Base-by-base conservation (phyloP, 2,888 invertebrate species). In the Melanchra persicariae region DNA sequence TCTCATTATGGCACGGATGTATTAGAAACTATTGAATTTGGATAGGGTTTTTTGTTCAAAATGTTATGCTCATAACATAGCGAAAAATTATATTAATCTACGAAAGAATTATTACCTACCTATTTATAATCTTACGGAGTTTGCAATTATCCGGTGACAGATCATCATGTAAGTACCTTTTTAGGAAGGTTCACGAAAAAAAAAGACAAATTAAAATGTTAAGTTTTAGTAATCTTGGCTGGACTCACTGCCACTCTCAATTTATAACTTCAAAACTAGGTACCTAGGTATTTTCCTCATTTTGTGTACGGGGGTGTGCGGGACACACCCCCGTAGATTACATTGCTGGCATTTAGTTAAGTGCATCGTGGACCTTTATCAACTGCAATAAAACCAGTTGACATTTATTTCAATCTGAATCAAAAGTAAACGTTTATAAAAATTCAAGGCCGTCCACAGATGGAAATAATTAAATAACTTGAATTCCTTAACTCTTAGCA, bases 361-460 rank as follows among this genome's bases (percentile, higher is more conserved):
- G 12, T 51, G 19, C 26, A 40, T 63, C 54, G 54, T 40, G 22
- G n/a, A n/a, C n/a, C n/a, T 60, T 17, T 58, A 69, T 10, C 37
- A 64, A 62, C 47, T 63, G 37, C 59, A 58, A 9, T 40, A 37
- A 57, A 73, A 73, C 79, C 74, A 67, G 70, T 51, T 84, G 82
- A 74, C 81, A 81, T 84, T 85, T 76, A 74, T 65, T 74, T 64
- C 67, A 72, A 77, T 73, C 66, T 61, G 63, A 70, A 69, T 70
- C 34, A 79, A 82, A 85, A 85, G 80, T 85, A 80, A 80, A 75
- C 70, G 74, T 77, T 75, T 70, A 55, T 64, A 73, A 84, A 74
- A 70, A 70, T 77, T 77, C 86, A 85, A 85, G 85, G 85, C 70
- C 71, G 57, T 24, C 69, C 57, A 62, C 64, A 9, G 34, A 59